Percentiles rank a stretch among this genome's conserved stretches.
These are phyloP conservation scores for Phaethornis superciliosus DNA, from an alignment of 2,113 vertebrate genomes.

Conservation along the genomic window DNA sequence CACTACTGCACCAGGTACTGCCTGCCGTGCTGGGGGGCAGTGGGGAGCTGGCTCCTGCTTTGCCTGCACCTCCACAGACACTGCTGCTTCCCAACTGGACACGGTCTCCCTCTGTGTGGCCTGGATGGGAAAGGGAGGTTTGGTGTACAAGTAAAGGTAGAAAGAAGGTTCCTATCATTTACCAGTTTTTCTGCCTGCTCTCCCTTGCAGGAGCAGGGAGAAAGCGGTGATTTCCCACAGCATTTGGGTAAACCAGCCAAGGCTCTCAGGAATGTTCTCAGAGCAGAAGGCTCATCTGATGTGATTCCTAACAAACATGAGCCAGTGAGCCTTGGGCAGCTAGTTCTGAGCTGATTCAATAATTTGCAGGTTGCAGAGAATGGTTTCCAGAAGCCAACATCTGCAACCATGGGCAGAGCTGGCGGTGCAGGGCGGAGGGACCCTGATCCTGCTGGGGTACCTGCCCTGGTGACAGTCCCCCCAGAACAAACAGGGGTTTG, in stretches of 20 bases:
- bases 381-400: neutral
- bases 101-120: neutral
- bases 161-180: neutral
- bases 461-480: rapidly evolving
- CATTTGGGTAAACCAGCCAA: neutral
- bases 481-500: rapidly evolving
- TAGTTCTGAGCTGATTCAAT: constrained; percentile 28
- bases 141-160: neutral
- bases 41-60: neutral
- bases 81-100: neutral
- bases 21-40: rapidly evolving
- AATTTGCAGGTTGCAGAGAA: constrained; percentile 32
- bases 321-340: neutral
- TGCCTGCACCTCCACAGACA: neutral
- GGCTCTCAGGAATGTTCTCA: neutral
- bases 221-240: neutral
- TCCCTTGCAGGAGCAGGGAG: neutral
- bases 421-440: neutral
- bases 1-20: rapidly evolving
- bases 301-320: neutral
- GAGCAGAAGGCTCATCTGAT: constrained; percentile 37
- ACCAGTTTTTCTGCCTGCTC: neutral
- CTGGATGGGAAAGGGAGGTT: neutral
- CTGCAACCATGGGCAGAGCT: rapidly evolving
- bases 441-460: rapidly evolving